phyloP scores from a whole-genome alignment of 2,797 vertebrate genomes.

The Sebastes elongatus region DNA sequence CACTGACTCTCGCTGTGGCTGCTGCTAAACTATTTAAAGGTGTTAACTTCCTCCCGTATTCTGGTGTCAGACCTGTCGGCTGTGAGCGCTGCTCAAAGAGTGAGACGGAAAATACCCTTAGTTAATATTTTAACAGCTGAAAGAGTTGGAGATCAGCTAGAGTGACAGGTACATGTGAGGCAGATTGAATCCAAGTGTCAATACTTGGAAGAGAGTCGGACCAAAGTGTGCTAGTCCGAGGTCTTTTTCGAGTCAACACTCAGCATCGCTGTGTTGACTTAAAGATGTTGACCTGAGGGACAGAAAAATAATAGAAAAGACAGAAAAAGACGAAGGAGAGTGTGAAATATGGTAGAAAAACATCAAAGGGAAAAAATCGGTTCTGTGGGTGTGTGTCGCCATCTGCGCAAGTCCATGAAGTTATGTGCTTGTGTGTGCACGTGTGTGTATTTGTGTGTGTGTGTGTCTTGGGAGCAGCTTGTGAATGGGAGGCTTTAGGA shows the following conservation, averaged over 20 bases:
- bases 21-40: conserved; percentile 42
- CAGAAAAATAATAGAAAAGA: background rate
- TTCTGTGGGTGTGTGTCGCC: conserved; percentile 28
- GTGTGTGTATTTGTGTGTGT: background rate
- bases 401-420: conserved; percentile 6
- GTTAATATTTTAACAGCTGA: conserved; percentile 57
- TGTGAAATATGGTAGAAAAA: conserved; percentile 28
- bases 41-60: conserved; percentile 26
- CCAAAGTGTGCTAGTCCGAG: background rate
- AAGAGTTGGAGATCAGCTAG: conserved; percentile 23
- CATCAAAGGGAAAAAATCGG: conserved; percentile 22
- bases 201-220: background rate
- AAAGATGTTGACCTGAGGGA: conserved; percentile 34
- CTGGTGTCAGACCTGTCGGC: conserved; percentile 42
- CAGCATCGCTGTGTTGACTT: conserved; percentile 11
- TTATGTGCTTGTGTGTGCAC: background rate
- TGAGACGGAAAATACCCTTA: background rate
- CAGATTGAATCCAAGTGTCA: conserved; percentile 34
- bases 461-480: conserved; percentile 42
- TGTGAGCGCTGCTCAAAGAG: background rate
- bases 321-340: conserved; percentile 11
- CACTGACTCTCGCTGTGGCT: background rate
- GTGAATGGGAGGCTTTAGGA: conserved; percentile 66
- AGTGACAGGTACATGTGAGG: conserved; percentile 30
- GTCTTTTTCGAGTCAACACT: conserved; percentile 38